Evolutionary conservation across 64 coral and sea anemone genomes (phyloP), one percentile per base, ranked within the genome.

Genomic region (Acropora tenuis): DNA sequence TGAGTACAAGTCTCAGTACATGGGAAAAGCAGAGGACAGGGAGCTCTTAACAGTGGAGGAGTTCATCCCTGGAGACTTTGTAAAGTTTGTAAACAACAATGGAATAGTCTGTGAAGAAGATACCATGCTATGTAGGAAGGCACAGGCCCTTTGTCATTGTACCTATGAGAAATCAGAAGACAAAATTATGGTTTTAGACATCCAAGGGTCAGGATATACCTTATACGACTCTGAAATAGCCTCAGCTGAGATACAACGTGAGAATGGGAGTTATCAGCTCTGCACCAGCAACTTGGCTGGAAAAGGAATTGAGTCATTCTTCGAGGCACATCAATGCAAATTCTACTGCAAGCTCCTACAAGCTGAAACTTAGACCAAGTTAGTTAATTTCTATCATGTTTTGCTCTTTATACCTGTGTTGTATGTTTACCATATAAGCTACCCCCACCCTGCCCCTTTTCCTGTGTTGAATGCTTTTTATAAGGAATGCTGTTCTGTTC

Each of bases 51-150:
- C 53, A 79, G 76, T 79, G 12, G 88, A 89, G 40, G 76, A 79
- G 50, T 89, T 79, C 67, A 80, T 79, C 30, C 11, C 43, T 65
- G 76, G 88, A 65, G 58, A 48, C 19, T 89, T 89, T 79, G 53
- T 89, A 18, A 80, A 89, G 74, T 89, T 57, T 41, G 78, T 78
- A 77, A 89, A 78, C 87, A 89, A 89, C 42, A 78, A 89, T 79
- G 88, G 88, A 65, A 78, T 65, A 48, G 41, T 89, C 50, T 89
- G 88, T 89, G 60, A 63, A 13, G 88, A 89, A 79, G 76, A 89
- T 18, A 42, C 20, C 44, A 79, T 19, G 40, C 42, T 89, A 65
- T 89, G 88, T 16, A 47, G 43, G 20, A 80, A 89, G 88, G 53
- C 88, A 69, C 88, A 89, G 47, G 55, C 87, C 74, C 78, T 89